A percentile compares a stretch with the other conserved stretches of the same genome.
These are phyloP conservation scores for Palaemon carinicauda DNA, from an alignment of 1,140 invertebrate genomes.

Conservation along the genomic window DNA sequence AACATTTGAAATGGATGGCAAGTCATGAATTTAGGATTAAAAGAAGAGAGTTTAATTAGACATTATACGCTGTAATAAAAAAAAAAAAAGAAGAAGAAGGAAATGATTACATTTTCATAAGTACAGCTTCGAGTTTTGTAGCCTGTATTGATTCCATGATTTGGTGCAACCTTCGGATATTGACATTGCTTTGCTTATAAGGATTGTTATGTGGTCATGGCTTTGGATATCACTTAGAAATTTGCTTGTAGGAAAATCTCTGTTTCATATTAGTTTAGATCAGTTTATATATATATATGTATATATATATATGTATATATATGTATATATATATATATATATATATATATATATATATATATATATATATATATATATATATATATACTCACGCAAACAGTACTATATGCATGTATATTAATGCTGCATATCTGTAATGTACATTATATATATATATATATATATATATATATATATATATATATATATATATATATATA, in stretches of 20 bases:
- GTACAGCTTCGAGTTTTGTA: no score
- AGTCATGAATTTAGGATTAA: background rate
- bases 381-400: background rate
- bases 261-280: background rate
- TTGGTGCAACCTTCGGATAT: no score
- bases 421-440: background rate
- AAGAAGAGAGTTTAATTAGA: no score
- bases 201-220: no score
- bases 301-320: background rate
- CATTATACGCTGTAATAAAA: no score
- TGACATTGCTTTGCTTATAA: no score
- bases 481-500: background rate
- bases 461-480: background rate
- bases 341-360: slow-evolving; percentile 13
- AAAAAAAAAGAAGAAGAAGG: no score
- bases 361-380: background rate
- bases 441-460: background rate
- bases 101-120: no score
- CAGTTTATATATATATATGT: background rate
- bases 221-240: no score
- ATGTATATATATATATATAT: slow-evolving; percentile 5
- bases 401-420: no score
- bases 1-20: background rate
- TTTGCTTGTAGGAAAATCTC: background rate
- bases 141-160: no score